These are phyloP conservation scores for Helicoverpa armigera DNA, from an alignment of 1,140 invertebrate species.

Conservation along the genomic window DNA sequence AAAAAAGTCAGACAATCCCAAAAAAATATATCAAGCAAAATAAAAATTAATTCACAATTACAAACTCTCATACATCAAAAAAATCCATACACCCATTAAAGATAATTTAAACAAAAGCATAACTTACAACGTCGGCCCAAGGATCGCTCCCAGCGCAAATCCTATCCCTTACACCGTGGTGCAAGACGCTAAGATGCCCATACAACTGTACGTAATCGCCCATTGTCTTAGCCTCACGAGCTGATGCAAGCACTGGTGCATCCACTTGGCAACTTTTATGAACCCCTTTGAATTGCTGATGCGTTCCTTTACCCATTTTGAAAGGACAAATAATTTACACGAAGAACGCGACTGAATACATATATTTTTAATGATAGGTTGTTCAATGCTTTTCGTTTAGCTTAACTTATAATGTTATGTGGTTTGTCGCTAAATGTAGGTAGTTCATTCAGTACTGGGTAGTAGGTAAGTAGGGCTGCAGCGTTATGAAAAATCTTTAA, in stretches of 20 bases:
- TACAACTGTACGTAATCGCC: constrained; percentile 79
- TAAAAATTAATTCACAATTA: too few species aligned
- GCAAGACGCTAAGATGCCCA: constrained; percentile 60
- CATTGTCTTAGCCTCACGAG: constrained; percentile 83
- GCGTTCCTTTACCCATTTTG: constrained; percentile 41
- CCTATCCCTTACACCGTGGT: constrained; percentile 52
- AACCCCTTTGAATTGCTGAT: constrained; percentile 48
- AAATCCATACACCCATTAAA: background rate
- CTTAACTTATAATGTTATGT: background rate
- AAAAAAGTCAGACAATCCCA: too few species aligned
- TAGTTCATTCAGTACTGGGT: background rate
- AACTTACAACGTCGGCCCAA: background rate
- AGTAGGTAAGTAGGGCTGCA: background rate
- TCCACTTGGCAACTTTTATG: constrained; percentile 50
- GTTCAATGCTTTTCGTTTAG: constrained; percentile 6
- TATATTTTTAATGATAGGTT: constrained; percentile 46
- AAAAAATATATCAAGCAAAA: too few species aligned
- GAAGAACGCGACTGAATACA: constrained; percentile 29
- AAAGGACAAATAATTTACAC: constrained; percentile 45
- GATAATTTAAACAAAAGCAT: background rate
- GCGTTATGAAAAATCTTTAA: too few species aligned
- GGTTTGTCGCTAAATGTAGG: background rate
- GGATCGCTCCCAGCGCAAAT: constrained; percentile 31
- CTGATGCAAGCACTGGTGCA: constrained; percentile 68
- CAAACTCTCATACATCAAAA: background rate